These are phyloP conservation scores for Cliona cf. orientalis DNA, from an alignment of 37 sponge, comb jelly and placozoan genomes.

Conservation along the genomic window DNA sequence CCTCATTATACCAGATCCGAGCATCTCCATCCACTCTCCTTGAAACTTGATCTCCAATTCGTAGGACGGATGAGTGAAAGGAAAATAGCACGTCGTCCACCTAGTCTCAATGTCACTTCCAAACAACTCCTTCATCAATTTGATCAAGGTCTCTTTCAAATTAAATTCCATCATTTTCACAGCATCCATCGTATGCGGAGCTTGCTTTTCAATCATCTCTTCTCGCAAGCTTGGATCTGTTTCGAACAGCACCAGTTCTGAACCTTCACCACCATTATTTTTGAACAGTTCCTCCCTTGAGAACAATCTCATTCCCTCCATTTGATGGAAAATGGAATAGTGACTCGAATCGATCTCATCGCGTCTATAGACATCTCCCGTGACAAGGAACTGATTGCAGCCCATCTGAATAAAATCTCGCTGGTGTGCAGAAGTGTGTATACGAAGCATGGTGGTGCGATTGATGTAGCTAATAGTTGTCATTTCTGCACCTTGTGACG, in stretches of 20 bases:
- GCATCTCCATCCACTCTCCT: conserved; percentile 94
- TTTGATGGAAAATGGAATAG: conserved; percentile 98
- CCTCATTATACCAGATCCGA: conserved; percentile 93
- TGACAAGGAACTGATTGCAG: conserved; percentile 85
- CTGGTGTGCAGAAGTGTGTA: conserved; percentile 96
- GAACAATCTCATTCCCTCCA: conserved; percentile 94
- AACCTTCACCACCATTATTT: not conserved
- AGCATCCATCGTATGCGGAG: conserved; percentile 80
- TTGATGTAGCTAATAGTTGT: conserved; percentile 96
- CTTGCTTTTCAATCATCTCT: conserved; percentile 72
- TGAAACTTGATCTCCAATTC: conserved; percentile 90
- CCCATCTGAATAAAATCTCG: conserved; percentile 87
- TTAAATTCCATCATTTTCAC: conserved; percentile 66
- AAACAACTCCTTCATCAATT: conserved; percentile 80
- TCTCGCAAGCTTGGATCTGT: not conserved
- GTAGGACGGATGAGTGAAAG: conserved; percentile 96
- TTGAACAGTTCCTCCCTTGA: conserved; percentile 72
- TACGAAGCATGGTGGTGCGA: conserved; percentile 64
- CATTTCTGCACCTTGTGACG: conserved; percentile 65
- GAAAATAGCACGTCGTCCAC: conserved; percentile 82
- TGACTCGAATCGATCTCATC: conserved; percentile 94
- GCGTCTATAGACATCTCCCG: conserved; percentile 96
- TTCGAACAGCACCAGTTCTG: conserved; percentile 64
- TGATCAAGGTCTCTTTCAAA: conserved; percentile 70
- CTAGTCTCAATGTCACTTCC: conserved; percentile 66